Percentiles rank a stretch among this genome's conserved stretches.
Conservation (phyloP, 1,140 invertebrate species). For the Camponotus pennsylvanicus region DNA sequence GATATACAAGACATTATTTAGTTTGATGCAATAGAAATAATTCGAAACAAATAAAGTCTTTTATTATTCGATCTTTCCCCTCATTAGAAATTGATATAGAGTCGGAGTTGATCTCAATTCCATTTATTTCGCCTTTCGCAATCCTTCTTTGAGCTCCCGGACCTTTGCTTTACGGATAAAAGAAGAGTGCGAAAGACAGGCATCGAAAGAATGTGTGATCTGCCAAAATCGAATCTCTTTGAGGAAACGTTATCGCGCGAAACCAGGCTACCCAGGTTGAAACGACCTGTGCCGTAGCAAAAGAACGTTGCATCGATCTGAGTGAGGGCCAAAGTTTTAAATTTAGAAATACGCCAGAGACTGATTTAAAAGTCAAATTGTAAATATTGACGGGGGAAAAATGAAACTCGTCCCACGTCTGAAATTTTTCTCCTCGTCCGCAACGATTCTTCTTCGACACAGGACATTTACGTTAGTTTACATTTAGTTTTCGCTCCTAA, state of each 20-base stretch:
- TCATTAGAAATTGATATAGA: background rate
- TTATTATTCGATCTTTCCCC: background rate
- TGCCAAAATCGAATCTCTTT: constrained; percentile 50
- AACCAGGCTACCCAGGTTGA: background rate
- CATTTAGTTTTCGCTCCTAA: background rate
- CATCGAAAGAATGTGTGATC: constrained; percentile 26
- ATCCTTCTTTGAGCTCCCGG: background rate
- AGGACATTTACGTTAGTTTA: background rate
- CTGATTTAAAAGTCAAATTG: background rate
- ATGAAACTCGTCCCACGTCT: background rate
- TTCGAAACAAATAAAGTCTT: background rate
- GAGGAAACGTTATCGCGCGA: constrained; percentile 52
- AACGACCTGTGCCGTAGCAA: background rate
- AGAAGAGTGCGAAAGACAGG: constrained; percentile 37
- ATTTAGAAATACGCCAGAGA: constrained; percentile 6
- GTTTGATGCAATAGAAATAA: background rate
- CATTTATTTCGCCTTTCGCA: constrained; percentile 8
- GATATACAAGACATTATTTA: background rate
- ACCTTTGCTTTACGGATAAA: constrained; percentile 9
- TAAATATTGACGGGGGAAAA: background rate
- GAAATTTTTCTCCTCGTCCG: too few species aligned
- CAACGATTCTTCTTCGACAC: too few species aligned
- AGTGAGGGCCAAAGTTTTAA: background rate
- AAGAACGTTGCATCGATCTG: background rate
- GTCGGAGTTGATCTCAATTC: constrained; percentile 16